These are phyloP conservation scores for Seira musarum DNA, from an alignment of 2,888 invertebrate species.

Conservation along the genomic window DNA sequence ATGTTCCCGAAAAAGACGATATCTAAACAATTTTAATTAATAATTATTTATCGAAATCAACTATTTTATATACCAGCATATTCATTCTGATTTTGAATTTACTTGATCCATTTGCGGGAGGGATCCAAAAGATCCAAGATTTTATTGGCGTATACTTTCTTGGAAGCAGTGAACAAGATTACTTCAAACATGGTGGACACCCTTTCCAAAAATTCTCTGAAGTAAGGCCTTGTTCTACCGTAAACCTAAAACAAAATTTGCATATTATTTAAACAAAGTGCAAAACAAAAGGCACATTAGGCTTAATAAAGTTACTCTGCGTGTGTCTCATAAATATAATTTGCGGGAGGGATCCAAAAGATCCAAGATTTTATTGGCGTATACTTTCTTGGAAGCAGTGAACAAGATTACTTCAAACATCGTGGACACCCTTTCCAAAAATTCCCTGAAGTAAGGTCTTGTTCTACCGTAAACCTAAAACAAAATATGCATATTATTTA, in stretches of 20 bases:
- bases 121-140: conserved; percentile 94
- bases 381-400: conserved; percentile 96
- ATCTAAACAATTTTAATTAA: conserved; percentile 71
- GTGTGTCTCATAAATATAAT: conserved; percentile 70
- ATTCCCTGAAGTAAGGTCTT: conserved; percentile 92
- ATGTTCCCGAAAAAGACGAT: conserved; percentile 94
- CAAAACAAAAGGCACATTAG: background rate
- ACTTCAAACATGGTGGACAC: conserved; percentile 92
- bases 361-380: conserved; percentile 94
- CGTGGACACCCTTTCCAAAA: conserved; percentile 89
- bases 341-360: conserved; percentile 90
- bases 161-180: conserved; percentile 95
- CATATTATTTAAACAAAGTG: background rate
- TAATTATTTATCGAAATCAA: conserved; percentile 24
- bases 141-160: conserved; percentile 95
- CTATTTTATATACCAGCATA: conserved; percentile 4
- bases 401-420: conserved; percentile 94
- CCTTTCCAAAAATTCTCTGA: conserved; percentile 91
- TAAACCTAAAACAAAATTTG: conserved; percentile 74
- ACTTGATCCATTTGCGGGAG: conserved; percentile 89
- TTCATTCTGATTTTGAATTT: conserved; percentile 69
- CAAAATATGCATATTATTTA: conserved; percentile 68
- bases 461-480: conserved; percentile 83
- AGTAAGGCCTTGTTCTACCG: conserved; percentile 92
- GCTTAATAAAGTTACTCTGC: background rate